phyloP scores from a whole-genome alignment of 2,888 invertebrate species.

The Rhabditoides inermis region DNA sequence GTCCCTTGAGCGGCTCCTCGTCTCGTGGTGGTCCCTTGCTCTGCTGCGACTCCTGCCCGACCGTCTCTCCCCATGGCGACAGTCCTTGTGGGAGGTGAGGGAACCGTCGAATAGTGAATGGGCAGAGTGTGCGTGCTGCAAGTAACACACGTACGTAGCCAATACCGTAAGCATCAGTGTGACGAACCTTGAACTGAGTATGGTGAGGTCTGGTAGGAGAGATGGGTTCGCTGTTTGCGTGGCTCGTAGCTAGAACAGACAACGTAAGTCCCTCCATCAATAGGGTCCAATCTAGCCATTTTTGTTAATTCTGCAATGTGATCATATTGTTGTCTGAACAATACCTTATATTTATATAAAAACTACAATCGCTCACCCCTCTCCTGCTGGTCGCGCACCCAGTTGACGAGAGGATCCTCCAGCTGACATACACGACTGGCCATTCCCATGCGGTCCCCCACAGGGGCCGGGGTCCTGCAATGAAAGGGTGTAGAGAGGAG shows the following conservation, averaged over 20 bases:
- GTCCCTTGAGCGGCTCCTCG: too few species aligned
- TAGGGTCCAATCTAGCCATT: too few species aligned
- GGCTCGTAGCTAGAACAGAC: conserved; percentile 14
- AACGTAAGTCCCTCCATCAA: too few species aligned
- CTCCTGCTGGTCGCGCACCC: conserved; percentile 31
- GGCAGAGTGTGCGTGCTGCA: conserved; percentile 39
- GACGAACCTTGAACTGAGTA: not conserved
- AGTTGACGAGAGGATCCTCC: conserved; percentile 32
- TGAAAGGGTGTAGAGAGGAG: too few species aligned
- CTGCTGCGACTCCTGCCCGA: too few species aligned
- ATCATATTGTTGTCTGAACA: too few species aligned
- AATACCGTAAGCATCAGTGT: not conserved
- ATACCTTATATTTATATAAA: too few species aligned
- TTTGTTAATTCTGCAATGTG: too few species aligned
- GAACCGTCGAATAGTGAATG: conserved; percentile 42
- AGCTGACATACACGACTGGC: conserved; percentile 10
- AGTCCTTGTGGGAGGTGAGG: conserved; percentile 22
- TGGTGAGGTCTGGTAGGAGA: conserved; percentile 7
- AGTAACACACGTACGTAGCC: not conserved
- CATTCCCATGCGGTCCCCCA: too few species aligned
- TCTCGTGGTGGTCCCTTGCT: not conserved
- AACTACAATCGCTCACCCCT: conserved; percentile 13
- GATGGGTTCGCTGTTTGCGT: conserved; percentile 31
- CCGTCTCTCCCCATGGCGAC: conserved; percentile 13
- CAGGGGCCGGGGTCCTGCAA: too few species aligned